These are phyloP conservation scores for Botia almorhae DNA, from an alignment of 2,797 vertebrate species.

Conservation along the genomic window DNA sequence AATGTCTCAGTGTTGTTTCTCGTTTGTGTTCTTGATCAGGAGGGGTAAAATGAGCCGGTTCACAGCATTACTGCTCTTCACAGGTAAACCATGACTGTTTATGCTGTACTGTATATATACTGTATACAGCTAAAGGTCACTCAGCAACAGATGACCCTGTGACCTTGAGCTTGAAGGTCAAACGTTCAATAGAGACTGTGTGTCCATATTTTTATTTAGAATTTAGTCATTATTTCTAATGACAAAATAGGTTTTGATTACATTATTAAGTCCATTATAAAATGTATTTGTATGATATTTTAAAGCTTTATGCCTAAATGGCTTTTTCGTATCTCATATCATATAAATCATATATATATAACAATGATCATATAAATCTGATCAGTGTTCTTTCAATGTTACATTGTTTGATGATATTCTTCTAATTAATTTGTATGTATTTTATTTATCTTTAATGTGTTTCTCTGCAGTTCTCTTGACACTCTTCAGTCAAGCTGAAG, in stretches of 20 bases:
- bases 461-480: slow-evolving; percentile 56
- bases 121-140: slow-evolving; percentile 28
- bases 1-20: not conserved
- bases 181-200: not conserved
- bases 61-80: slow-evolving; percentile 55
- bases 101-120: not conserved
- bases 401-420: not conserved
- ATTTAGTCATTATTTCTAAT: no score
- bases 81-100: slow-evolving; percentile 59
- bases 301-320: no score
- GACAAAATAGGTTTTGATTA: no score
- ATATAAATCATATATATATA: no score
- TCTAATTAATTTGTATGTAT: not conserved
- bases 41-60: slow-evolving; percentile 28
- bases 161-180: slow-evolving; percentile 23
- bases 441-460: not conserved
- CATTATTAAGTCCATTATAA: no score
- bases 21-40: not conserved
- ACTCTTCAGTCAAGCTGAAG: slow-evolving; percentile 61
- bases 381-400: not conserved
- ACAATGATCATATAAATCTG: no score
- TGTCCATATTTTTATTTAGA: not conserved
- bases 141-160: not conserved
- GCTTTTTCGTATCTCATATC: no score
- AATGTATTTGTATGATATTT: not conserved